phyloP scores from a whole-genome alignment of 2,113 vertebrate genomes.

The Brevimyrus niger region DNA sequence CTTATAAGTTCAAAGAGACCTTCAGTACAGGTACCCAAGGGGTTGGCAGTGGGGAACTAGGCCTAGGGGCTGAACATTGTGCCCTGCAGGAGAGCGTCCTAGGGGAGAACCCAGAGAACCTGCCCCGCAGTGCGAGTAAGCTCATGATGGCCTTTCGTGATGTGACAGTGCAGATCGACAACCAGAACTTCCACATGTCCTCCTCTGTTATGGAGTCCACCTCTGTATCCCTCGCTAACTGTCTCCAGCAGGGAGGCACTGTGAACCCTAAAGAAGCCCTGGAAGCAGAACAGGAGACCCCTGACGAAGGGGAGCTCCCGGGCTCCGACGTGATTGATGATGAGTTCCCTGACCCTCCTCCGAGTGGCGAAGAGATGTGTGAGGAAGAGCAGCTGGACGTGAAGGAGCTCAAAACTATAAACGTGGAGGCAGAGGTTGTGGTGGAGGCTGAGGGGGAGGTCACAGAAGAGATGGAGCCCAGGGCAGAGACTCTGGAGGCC shows the following conservation, averaged over 20 bases:
- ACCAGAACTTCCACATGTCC: constrained; percentile 90
- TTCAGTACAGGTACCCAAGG: constrained; percentile 53
- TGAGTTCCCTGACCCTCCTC: constrained; percentile 63
- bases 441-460: constrained; percentile 45
- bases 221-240: constrained; percentile 80
- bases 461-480: constrained; percentile 38
- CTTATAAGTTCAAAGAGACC: constrained; percentile 67
- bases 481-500: constrained; percentile 41
- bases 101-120: constrained; percentile 49
- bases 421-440: constrained; percentile 41
- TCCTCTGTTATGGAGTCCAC: constrained; percentile 75
- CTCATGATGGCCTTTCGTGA: constrained; percentile 98
- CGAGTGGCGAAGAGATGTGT: constrained; percentile 48
- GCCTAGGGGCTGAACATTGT: constrained; percentile 58
- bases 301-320: not conserved
- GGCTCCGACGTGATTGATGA: constrained; percentile 33
- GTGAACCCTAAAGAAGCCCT: constrained; percentile 6
- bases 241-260: constrained; percentile 50
- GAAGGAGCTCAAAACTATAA: constrained; percentile 22
- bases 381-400: constrained; percentile 4
- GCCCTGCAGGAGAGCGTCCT: constrained; percentile 61
- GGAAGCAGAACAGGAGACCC: constrained; percentile 24
- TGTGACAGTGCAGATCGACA: constrained; percentile 94
- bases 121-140: constrained; percentile 81
- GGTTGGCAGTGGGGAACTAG: constrained; percentile 52